Conservation (phyloP, 2,113 vertebrate species). For the Hemiprocne comata region DNA sequence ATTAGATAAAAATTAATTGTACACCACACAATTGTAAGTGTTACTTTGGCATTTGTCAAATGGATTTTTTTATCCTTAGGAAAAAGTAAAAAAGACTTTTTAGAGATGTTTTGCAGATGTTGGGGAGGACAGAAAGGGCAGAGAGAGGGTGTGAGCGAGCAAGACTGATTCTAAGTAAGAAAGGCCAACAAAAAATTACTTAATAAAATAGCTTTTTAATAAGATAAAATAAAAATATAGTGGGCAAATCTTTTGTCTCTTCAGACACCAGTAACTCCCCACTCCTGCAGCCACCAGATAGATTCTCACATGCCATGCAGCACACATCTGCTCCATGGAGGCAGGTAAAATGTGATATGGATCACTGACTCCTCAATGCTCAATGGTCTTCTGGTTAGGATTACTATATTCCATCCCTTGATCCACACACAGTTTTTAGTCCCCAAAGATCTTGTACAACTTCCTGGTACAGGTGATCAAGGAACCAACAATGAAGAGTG, state of each 20-base stretch:
- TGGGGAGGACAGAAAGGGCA: background rate
- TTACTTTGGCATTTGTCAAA: background rate
- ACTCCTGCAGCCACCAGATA: accelerated
- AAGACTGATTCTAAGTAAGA: background rate
- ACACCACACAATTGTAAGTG: background rate
- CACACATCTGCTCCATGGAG: accelerated
- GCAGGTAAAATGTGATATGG: background rate
- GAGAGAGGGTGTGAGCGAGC: no score
- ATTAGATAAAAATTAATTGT: background rate
- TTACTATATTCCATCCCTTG: background rate
- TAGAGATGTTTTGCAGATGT: no score
- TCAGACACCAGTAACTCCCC: background rate
- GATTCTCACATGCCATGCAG: background rate
- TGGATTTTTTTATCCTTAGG: background rate
- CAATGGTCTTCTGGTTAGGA: background rate
- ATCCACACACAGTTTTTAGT: background rate
- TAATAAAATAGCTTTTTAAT: background rate
- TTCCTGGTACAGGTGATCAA: background rate
- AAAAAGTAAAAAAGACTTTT: background rate
- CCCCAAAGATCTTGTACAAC: background rate
- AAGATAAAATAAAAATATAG: background rate
- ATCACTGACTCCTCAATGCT: background rate
- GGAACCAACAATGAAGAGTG: background rate
- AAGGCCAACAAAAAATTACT: background rate
- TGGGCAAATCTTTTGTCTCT: background rate